Percentiles rank a stretch among this genome's conserved stretches.
phyloP scores from a whole-genome alignment of 2,113 vertebrate species.

The Okapia johnstoni region DNA sequence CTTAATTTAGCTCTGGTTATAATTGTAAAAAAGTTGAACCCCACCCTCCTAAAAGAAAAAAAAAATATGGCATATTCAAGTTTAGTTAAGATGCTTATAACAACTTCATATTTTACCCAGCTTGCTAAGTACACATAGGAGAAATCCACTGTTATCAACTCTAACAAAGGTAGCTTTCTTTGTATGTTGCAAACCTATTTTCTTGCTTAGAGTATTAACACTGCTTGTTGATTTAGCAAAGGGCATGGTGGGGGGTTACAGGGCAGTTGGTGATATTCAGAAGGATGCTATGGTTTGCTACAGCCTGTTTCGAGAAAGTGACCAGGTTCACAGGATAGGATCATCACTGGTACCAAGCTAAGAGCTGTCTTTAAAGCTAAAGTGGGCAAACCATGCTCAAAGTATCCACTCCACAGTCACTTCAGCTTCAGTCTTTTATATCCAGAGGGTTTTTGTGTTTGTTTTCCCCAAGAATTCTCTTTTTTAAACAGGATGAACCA shows the following conservation, averaged over 20 bases:
- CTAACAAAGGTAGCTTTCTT: neutral
- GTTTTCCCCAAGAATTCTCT: neutral
- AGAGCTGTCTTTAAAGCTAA: neutral
- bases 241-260: neutral
- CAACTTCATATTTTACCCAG: neutral
- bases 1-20: constrained; percentile 1
- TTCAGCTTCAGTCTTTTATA: neutral
- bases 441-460: neutral
- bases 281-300: neutral
- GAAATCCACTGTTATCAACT: neutral
- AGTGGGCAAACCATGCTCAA: neutral
- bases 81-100: neutral
- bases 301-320: neutral
- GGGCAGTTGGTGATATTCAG: neutral
- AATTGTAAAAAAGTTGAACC: neutral
- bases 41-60: neutral
- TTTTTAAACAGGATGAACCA: neutral
- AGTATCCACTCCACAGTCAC: neutral
- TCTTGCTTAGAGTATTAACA: neutral
- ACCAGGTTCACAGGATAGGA: neutral
- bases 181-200: neutral
- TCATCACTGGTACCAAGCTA: neutral
- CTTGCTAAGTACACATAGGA: neutral
- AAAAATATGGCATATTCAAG: neutral
- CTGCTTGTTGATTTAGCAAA: neutral